Evolutionary conservation across 2,888 invertebrate species (phyloP), one percentile per base, ranked within the genome.

Genomic region (Andrena bucephala): DNA sequence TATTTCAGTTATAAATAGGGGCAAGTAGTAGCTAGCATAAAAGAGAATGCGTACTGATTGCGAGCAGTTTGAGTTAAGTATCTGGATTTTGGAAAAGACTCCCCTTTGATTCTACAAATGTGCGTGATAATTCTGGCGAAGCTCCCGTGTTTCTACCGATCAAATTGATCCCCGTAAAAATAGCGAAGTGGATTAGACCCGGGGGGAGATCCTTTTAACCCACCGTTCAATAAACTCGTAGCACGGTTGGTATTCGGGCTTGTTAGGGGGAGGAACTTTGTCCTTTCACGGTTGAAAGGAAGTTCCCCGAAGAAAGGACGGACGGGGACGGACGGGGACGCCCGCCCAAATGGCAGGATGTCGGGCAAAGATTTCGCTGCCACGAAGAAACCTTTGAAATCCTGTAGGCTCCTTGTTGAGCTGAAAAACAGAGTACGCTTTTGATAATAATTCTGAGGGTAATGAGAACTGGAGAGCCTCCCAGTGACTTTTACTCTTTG

Each of bases 211-310:
- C 42, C 27, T 62, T 72, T 54, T 63, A 72, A 36, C 33, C n/a
- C 13, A 6, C 7, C 33, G 63, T 27, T 72, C 63, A 27, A 72
- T 72, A 72, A 72, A 63, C 54, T 36, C 31, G 48, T 31, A 48
- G 13, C 27, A 29, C 36, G 60, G 29, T 24, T 67, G 66, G 57
- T 75, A 79, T 80, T 68, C 71, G 50, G 59, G 71, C 24, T 75
- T 68, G 75, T 80, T 75, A 80, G 52, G 42, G 70, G 13, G 27
- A 63, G 65, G 59, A 80, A 79, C 80, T 83, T 76, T 83, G 75
- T 83, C 80, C 80, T 76, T 76, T 80, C 75, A 65, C 48, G 63
- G 75, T 27, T 72, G 82, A 80, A 76, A 80, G 79, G 76, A 75
- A 72, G 71, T 59, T 63, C 1, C 63, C 66, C 62, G 57, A 27